Base-by-base conservation (phyloP, 1,140 invertebrate genomes). In the Pissodes strobi region DNA sequence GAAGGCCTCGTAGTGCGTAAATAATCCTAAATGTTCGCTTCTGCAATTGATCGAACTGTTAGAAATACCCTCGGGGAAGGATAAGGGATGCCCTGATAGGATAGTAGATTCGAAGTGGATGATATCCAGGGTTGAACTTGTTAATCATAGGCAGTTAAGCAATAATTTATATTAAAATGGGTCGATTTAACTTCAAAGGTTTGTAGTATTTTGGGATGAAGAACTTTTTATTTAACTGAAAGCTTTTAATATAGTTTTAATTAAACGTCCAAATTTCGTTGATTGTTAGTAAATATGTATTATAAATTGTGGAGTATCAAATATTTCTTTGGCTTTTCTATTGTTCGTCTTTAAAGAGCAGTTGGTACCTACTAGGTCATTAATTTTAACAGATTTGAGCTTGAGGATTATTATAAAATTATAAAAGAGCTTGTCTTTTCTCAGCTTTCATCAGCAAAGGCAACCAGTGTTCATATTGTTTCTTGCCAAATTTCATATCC, bases 11-110 rank as follows among this genome's bases (percentile, higher is more conserved):
- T 23, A 52, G 48, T 49, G 58, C 58, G 58, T 61, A 61, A 61
- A 61, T 61, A 61, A 61, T 61, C 58, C 58, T 51, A 62, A 62
- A 53, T 45, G 48, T 62, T 62, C 59, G 59, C 38, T 62, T 53
- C 49, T 62, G 59, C 59, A 62, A 62, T 62, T 62, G 59, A 62
- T 62, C 59, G 59, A 62, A 62, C 59, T 45, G 59, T 53, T 62
- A 62, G 59, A 45, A 62, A 52, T 53, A 21, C 37, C 59, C 59
- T 34, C 38, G 23, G 38, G 59, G 23, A 41, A 61, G 37, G 48
- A 41, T 51, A 52, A 52, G 49, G 59, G 59, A 62, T 45, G 48
- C 56, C 41, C 34, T 21, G 59, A 53, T 53, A 45, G 48, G 59
- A 62, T 62, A 62, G 59, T 61, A 51, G 58, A 23, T 27, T 51